Percentiles rank a stretch among this genome's conserved stretches.
These are phyloP conservation scores for Microtus pennsylvanicus DNA, from an alignment of 2,113 vertebrate species.

Conservation along the genomic window DNA sequence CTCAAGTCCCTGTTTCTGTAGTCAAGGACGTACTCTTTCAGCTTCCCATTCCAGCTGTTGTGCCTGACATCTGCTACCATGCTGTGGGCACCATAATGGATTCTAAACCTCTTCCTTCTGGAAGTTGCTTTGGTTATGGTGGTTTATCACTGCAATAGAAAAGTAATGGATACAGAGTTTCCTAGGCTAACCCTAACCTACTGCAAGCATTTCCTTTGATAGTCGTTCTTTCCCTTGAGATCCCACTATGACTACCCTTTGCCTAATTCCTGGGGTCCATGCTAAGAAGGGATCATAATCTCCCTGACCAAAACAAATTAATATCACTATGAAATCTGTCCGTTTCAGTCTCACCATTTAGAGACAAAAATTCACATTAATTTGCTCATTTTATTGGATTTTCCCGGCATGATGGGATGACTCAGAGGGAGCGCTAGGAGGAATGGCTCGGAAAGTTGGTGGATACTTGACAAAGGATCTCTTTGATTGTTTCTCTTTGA, in stretches of 20 bases:
- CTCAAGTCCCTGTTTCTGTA: neutral
- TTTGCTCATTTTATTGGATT: constrained; percentile 62
- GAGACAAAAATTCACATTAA: constrained; percentile 32
- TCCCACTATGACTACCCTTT: neutral
- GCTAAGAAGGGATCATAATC: constrained; percentile 16
- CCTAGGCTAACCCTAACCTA: neutral
- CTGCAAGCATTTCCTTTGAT: neutral
- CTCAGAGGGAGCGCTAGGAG: neutral
- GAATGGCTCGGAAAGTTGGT: constrained; percentile 35
- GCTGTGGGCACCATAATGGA: neutral
- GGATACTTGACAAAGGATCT: neutral
- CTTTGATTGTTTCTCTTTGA: neutral
- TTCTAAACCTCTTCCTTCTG: neutral
- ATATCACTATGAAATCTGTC: constrained; percentile 23
- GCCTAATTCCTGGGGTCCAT: constrained; percentile 7
- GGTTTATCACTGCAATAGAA: neutral
- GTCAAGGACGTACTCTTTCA: neutral
- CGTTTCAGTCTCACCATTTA: constrained; percentile 41
- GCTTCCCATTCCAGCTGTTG: no score
- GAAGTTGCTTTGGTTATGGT: neutral
- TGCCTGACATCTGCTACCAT: neutral
- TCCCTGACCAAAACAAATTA: constrained; percentile 55
- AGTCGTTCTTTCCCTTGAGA: neutral
- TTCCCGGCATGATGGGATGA: neutral
- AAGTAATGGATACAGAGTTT: neutral